Conservation (phyloP, 2,797 vertebrate species). For the Oreochromis mossambicus region DNA sequence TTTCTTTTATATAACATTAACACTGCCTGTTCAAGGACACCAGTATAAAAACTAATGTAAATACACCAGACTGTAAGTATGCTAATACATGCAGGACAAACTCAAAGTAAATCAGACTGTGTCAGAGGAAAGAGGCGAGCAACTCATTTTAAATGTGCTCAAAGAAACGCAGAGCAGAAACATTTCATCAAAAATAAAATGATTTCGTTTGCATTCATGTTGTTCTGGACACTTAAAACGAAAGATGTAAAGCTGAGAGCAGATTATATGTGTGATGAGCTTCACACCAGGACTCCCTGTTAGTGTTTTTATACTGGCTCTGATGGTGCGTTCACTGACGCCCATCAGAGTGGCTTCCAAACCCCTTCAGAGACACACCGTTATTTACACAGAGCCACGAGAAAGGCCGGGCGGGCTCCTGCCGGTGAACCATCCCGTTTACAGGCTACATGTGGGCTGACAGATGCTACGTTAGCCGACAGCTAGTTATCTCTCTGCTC, state of each 20-base stretch:
- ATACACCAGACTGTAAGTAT: background rate
- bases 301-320: background rate
- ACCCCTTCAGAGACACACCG: background rate
- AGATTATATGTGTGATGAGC: background rate
- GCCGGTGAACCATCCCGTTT: background rate
- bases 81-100: rapidly evolving
- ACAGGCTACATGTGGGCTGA: background rate
- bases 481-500: background rate
- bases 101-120: rapidly evolving
- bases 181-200: background rate
- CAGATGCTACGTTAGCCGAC: background rate
- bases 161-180: rapidly evolving
- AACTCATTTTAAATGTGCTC: background rate
- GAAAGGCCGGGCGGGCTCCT: background rate
- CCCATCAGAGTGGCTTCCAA: background rate
- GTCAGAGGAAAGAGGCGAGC: background rate
- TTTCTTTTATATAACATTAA: background rate
- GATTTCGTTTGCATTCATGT: rapidly evolving
- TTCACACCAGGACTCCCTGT: background rate
- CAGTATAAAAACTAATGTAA: background rate
- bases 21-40: background rate
- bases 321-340: background rate
- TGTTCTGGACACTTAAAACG: background rate
- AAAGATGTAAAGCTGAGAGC: too few species aligned
- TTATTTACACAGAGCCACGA: background rate